Evolutionary conservation across 2,797 vertebrate genomes (phyloP), one percentile per base, ranked within the genome.

Genomic region (Kryptopterus vitreolus): DNA sequence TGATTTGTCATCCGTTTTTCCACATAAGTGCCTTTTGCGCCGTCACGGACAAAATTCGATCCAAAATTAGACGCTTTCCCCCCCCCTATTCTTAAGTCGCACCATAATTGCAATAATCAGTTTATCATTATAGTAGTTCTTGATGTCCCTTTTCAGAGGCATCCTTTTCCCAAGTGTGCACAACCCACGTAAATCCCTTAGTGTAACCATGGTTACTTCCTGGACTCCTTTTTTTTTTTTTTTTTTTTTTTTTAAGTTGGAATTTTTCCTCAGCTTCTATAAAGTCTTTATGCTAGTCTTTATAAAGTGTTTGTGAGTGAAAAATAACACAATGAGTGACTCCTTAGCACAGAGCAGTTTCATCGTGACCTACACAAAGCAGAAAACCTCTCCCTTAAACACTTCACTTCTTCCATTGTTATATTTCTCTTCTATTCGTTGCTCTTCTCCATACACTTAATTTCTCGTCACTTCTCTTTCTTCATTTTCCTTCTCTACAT

Each of bases 171-270:
- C 69, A 83, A 76, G 58, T 61, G 76, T 62, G 72, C 66, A 69
- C 77, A 83, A 69, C 68, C 76, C 76, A 77, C 81, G 43, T 84
- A 78, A 65, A 58, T 76, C 81, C 15, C 38, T 84, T n/a, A 4
- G 26, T 65, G 86, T 86, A 86, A 86, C 87, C 85, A 87, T 87
- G 87, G 87, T 84, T 82, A 88, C 86, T 20, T 82, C n/a, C 48
- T 9, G 33, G 59, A 82, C 74, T 78, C 46, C 81, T 81, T 7
- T 63, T 31, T 79, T 6, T 33, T 20, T 62, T 62, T 62, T 62
- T 7, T 50, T 31, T 79, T 6, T 33, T 20, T 62, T 62, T 62
- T 62, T 7, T 50, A 69, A 24, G 52, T 18, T 1, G 22, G 71
- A 74, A 38, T 29, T 31, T 29, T 74, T 74, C 70, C 50, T 82